Evolutionary conservation across 2,113 vertebrate species (phyloP).

Genomic region (Climacteris rufus): DNA sequence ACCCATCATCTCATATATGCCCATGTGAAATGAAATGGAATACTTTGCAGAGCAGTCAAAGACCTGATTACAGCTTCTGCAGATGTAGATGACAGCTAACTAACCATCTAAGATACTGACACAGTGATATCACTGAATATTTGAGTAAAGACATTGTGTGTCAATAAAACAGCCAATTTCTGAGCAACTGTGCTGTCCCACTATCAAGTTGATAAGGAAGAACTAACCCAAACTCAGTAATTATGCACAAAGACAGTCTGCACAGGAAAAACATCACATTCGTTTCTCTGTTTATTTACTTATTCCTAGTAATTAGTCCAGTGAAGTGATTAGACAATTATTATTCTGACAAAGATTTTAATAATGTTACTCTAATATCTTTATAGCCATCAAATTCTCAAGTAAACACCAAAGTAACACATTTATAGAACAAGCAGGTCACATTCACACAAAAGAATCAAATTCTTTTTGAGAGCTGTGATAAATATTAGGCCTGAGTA

Average conservation of each 20-base stretch:
- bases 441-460: not conserved
- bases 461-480: not conserved
- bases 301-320: not conserved
- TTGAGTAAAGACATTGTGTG: not conserved
- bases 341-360: not conserved
- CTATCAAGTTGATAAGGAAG: not conserved
- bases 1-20: fast-evolving
- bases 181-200: not conserved
- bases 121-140: not conserved
- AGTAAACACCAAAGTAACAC: not conserved
- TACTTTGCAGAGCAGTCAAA: not conserved
- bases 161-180: not conserved
- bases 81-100: not conserved
- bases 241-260: not conserved
- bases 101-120: not conserved
- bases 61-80: not conserved
- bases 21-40: not conserved
- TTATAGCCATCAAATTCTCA: not conserved
- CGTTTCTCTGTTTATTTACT: not conserved
- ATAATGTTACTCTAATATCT: not conserved
- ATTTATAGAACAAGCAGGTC: not conserved
- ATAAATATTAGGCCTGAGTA: not conserved
- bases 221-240: not conserved
- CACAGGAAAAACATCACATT: not conserved
- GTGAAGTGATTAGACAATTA: not conserved